Evolutionary conservation across 2,797 vertebrate genomes (phyloP), one percentile per base, ranked within the genome.

Genomic region (Lithobates sylvaticus): DNA sequence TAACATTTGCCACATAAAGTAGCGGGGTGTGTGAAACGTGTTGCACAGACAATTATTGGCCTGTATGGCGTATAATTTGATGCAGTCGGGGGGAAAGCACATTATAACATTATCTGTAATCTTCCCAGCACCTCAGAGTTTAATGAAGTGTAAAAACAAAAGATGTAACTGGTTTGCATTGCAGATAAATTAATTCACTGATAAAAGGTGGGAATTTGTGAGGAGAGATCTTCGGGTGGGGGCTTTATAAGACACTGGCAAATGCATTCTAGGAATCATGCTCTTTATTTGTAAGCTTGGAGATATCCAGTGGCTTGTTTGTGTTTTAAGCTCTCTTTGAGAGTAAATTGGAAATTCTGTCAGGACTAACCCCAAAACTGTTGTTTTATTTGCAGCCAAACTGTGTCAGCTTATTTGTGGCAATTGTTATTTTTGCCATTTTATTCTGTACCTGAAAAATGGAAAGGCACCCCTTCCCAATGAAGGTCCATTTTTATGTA

Each of bases 321-420:
- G 36, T 61, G n/a, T 68, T 32, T 68, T 69, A 16, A 64, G 47
- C 44, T 47, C 77, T 47, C 23, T 67, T 8, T 78, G 27, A 21
- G 36, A 44, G n/a, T 29, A 67, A 39, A 67, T 67, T 68, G 76
- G 15, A n/a, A 67, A 47, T 64, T 78, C 44, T 39, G 42, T 69
- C 5, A 71, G 13, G 15, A 34, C n/a, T 71, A n/a, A 47, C n/a
- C 15, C 27, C 23, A 70, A 80, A 80, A 69, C 21, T 34, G 16
- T 6, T 34, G 16, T 6, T 70, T 54, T 81, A 81, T 12, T 71
- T 54, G 67, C 21, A 81, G 47, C 27, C 4, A 54, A 58, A 58
- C n/a, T n/a, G 47, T 36, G 3, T 34, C 34, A 36, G 6, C 34
- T 36, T 36, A 36, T 36, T 36, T 36, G 6, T 3, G 5, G 34